Percentiles rank a stretch among this genome's conserved stretches.
phyloP scores from a whole-genome alignment of 1,140 invertebrate genomes.

The Cecropterus lyciades region DNA sequence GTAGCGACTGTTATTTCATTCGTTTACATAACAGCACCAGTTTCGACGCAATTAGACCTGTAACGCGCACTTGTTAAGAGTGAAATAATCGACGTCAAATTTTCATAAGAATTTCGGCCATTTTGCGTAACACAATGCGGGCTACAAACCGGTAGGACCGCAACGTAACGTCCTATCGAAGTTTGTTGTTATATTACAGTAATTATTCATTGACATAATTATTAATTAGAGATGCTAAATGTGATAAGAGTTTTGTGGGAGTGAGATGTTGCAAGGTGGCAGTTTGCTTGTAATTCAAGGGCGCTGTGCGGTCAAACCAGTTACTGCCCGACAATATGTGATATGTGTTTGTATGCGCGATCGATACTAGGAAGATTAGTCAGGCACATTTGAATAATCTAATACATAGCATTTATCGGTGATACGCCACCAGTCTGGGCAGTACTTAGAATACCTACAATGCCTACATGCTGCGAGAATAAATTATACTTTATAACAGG shows the following conservation, averaged over 20 bases:
- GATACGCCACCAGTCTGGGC: constrained; percentile 19
- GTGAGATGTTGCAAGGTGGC: constrained; percentile 67
- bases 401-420: constrained; percentile 13
- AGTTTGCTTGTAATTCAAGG: constrained; percentile 66
- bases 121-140: constrained; percentile 54
- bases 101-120: constrained; percentile 62
- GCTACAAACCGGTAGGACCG: constrained; percentile 38
- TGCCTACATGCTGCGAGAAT: constrained; percentile 12
- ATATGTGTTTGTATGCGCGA: constrained; percentile 35
- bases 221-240: constrained; percentile 56
- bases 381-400: constrained; percentile 34
- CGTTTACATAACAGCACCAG: constrained; percentile 59
- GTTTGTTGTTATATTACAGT: constrained; percentile 32
- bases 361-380: constrained; percentile 46
- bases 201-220: constrained; percentile 52
- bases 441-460: constrained; percentile 18
- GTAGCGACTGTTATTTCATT: constrained; percentile 50
- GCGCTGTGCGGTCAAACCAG: constrained; percentile 62
- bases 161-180: constrained; percentile 32
- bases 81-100: constrained; percentile 56
- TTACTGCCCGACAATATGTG: constrained; percentile 41
- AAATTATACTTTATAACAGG: constrained; percentile 3
- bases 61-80: constrained; percentile 56
- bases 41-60: constrained; percentile 61
- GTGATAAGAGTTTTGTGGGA: constrained; percentile 65